Base-by-base conservation (phyloP, 2,113 vertebrate species). In the Holacanthus passer region DNA sequence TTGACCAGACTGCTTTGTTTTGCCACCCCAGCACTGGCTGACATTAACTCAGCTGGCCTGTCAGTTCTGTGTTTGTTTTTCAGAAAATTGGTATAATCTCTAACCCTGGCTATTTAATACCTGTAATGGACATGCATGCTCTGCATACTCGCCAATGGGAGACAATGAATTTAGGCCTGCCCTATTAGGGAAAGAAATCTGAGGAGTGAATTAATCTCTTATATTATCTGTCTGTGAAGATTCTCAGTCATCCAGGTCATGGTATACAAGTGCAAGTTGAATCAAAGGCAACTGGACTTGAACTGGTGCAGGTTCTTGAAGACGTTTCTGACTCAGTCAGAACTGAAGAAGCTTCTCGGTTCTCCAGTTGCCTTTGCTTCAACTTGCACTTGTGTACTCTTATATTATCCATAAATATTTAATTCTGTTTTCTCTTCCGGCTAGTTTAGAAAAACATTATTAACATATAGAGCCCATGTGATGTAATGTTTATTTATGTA, bases 381-480 rank as follows among this genome's bases (percentile, higher is more conserved):
- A n/a, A n/a, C n/a, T n/a, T n/a, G n/a, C n/a, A n/a, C n/a, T n/a
- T n/a, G n/a, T n/a, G n/a, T n/a, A n/a, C 37, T 81, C 29, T 22
- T 62, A 71, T 37, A 41, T 50, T 32, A 60, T 35, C 19, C 39
- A 73, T 81, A n/a, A 81, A 85, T 89, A 70, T 75, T 87, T 73
- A 31, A 83, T 83, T 8, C 29, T 22, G 35, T 77, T 85, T 84
- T 73, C 60, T 72, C 79, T 73, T 55, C 39, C 29, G 64, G 47
- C 22, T 47, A 29, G 52, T 50, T 84, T 48, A 64, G 48, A 75
- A 53, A 67, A 69, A 68, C 24, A 37, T 2, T 43, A 24, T 87
- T 82, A 73, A 16, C 27, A 72, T 77, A 77, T 65, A 22, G 17
- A 63, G 53, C 79, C 19, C 9, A 20, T 69, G 27, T 37, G 13